Evolutionary conservation across 2,113 vertebrate species (phyloP).

Genomic region (Oreocharis arfaki): DNA sequence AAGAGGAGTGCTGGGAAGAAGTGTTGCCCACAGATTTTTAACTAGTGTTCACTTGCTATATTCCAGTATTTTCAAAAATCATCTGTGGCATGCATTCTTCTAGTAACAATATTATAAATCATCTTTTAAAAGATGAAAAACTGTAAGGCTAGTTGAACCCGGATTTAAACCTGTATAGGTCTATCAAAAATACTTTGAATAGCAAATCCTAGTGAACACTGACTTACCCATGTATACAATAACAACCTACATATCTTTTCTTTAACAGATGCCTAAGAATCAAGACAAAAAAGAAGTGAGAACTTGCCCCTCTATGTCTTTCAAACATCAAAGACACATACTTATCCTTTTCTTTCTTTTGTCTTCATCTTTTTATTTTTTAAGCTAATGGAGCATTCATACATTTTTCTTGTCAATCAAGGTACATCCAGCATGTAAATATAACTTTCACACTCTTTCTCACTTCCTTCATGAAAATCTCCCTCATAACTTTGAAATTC

Average conservation of each 20-base stretch:
- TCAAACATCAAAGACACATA: neutral
- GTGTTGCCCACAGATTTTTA: neutral
- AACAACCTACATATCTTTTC: neutral
- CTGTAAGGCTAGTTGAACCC: neutral
- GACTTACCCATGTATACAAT: neutral
- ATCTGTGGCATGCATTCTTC: neutral
- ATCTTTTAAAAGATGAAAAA: neutral
- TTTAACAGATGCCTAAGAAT: neutral
- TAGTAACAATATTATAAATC: neutral
- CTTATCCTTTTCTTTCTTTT: neutral
- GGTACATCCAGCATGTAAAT: neutral
- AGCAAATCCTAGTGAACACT: neutral
- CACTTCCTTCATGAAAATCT: neutral
- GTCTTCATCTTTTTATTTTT: neutral
- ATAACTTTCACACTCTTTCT: neutral
- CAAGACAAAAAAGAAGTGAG: neutral
- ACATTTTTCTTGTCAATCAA: neutral
- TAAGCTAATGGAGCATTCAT: neutral
- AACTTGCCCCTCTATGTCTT: neutral
- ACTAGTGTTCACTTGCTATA: neutral
- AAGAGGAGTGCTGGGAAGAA: neutral
- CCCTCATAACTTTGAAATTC: neutral
- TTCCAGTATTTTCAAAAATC: neutral
- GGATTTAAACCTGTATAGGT: neutral
- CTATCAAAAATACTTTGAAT: neutral